These are phyloP conservation scores for Rousettus leschenaultii DNA, from an alignment of 2,113 vertebrate genomes.

Conservation along the genomic window DNA sequence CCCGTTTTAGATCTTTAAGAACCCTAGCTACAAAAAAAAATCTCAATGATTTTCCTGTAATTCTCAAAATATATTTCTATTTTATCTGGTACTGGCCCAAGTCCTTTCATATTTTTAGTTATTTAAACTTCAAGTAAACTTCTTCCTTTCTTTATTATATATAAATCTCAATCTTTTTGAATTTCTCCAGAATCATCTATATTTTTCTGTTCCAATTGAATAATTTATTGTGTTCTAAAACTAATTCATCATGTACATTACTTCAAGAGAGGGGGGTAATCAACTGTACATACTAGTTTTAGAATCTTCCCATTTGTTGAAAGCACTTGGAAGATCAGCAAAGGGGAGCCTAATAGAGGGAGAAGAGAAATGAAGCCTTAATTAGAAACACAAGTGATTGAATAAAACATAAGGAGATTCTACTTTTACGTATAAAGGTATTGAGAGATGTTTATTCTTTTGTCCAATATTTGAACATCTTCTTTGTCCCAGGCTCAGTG, in stretches of 20 bases:
- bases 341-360: neutral
- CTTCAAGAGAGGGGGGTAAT: neutral
- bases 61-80: neutral
- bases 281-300: neutral
- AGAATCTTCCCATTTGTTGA: neutral
- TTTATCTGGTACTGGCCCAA: neutral
- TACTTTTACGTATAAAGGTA: neutral
- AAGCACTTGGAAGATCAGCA: neutral
- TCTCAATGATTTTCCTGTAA: neutral
- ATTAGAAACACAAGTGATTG: neutral
- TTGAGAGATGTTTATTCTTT: slow-evolving; percentile 1
- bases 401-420: neutral
- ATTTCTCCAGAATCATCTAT: neutral
- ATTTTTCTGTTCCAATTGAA: neutral
- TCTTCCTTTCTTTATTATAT: neutral
- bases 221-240: neutral
- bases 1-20: neutral
- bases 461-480: neutral
- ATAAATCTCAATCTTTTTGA: neutral
- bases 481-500: neutral
- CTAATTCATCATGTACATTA: neutral
- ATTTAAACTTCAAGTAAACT: neutral
- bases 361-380: neutral
- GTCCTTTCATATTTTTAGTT: neutral
- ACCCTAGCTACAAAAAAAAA: neutral